These are phyloP conservation scores for Drosophila bunnanda DNA, from an alignment of 2,888 invertebrate genomes.

Conservation along the genomic window DNA sequence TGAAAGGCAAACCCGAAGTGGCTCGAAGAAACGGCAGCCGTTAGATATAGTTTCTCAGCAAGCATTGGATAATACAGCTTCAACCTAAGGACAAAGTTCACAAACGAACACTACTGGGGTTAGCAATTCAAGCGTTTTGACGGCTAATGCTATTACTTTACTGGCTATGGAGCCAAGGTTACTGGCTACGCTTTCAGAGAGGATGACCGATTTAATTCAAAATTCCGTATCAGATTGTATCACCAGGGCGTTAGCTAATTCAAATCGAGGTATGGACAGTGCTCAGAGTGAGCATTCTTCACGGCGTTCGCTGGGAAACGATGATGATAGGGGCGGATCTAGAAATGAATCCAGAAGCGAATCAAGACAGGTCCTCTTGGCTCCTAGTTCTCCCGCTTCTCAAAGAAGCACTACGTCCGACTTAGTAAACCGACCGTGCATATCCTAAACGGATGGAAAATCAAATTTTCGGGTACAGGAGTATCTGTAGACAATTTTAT, in stretches of 20 bases:
- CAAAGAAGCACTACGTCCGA: neutral
- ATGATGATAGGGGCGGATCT: neutral
- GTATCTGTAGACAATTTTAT: conserved; percentile 6
- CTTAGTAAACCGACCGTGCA: conserved; percentile 1
- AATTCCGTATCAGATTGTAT: neutral
- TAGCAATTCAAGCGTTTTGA: neutral
- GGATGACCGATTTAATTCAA: conserved; percentile 6
- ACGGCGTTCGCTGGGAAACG: neutral
- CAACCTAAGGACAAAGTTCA: neutral
- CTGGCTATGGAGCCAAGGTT: conserved; percentile 2
- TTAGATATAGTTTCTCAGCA: too few species aligned
- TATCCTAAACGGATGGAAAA: conserved; percentile 6
- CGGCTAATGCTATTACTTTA: conserved; percentile 4
- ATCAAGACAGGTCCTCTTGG: neutral
- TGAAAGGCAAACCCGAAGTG: neutral
- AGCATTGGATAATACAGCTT: neutral
- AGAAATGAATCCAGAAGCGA: neutral
- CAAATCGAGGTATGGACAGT: neutral
- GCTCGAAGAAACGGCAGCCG: neutral
- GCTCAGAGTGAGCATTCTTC: neutral
- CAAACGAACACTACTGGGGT: neutral
- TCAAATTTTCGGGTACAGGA: neutral
- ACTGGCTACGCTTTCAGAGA: conserved; percentile 1
- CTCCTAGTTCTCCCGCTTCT: conserved; percentile 1
- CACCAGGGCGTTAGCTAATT: neutral